Evolutionary conservation across 2,113 vertebrate genomes (phyloP), one percentile per base, ranked within the genome.

Genomic region (Corythoichthys intestinalis): DNA sequence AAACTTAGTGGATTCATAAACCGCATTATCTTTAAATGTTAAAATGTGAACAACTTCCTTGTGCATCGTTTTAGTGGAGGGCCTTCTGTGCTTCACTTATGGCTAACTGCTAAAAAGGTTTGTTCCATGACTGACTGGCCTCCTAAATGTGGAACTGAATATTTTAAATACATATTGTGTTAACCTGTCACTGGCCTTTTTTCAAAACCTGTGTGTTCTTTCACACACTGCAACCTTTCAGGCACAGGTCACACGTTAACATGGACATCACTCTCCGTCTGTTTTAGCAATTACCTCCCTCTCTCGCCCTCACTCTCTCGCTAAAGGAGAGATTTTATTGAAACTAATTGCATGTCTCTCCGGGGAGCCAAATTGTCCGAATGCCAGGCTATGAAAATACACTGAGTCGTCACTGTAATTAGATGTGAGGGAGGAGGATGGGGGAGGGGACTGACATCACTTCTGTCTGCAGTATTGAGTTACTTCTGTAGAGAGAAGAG

Each of bases 381-480:
- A 90, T 82, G 77, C 82, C 85, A 74, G 80, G 63, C 83, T 85
- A 85, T 89, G 88, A 89, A 89, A 90, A 86, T 81, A 86, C 87
- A 86, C 71, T 0, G 70, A 81, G 80, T 80, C 62, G 80, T 85
- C 81, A 81, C 78, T 79, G 87, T 90, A 88, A 87, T 92, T 89
- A 87, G 87, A 87, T 82, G 83, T 86, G 83, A 74, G 73, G 74
- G 75, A 74, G 53, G 73, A 10, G 73, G 69, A 66, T 15, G 79
- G 80, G 80, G 80, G 81, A 73, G 81, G 81, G 76, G 73, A 70
- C 77, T 88, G 86, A 90, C 89, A 86, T 88, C 86, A 86, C 83
- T 75, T 46, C 76, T 79, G 85, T 85, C 85, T 84, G 79, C 14
- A 39, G 84, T 83, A 65, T 85, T 86, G 82, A 85, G 82, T 89